phyloP scores from a whole-genome alignment of 2,113 vertebrate species.

The Zapus hudsonius region DNA sequence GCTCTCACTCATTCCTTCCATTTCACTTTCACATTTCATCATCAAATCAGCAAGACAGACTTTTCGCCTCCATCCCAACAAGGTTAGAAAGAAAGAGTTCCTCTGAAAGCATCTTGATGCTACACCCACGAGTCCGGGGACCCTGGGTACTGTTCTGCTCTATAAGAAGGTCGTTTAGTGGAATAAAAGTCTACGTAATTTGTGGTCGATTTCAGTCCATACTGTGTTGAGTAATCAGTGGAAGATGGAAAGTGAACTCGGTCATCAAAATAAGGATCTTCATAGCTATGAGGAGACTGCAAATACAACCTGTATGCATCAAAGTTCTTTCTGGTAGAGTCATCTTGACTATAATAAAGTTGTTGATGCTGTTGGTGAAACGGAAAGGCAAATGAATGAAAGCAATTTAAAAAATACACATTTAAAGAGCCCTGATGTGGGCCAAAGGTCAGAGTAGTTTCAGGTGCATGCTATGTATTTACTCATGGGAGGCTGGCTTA shows the following conservation, averaged over 20 bases:
- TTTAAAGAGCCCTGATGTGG: slow-evolving; percentile 33
- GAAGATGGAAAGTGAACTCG: slow-evolving; percentile 92
- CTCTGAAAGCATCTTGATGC: slow-evolving; percentile 70
- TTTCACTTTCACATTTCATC: slow-evolving; percentile 91
- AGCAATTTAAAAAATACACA: slow-evolving; percentile 39
- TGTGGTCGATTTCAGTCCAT: slow-evolving; percentile 94
- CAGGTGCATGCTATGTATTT: background rate
- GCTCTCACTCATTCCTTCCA: slow-evolving; percentile 88
- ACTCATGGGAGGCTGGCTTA: background rate
- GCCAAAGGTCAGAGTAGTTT: background rate
- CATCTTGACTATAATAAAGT: slow-evolving; percentile 92
- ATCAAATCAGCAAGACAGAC: slow-evolving; percentile 77
- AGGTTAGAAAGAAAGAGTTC: slow-evolving; percentile 84
- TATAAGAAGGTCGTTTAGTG: slow-evolving; percentile 94
- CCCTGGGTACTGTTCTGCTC: slow-evolving; percentile 96
- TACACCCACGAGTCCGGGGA: slow-evolving; percentile 99
- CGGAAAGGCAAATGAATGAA: slow-evolving; percentile 63
- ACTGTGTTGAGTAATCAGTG: slow-evolving; percentile 91
- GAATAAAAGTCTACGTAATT: slow-evolving; percentile 99
- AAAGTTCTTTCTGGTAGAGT: slow-evolving; percentile 92
- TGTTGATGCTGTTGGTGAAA: slow-evolving; percentile 89
- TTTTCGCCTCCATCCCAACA: slow-evolving; percentile 82
- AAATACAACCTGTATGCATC: slow-evolving; percentile 95
- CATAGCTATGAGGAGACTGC: slow-evolving; percentile 95
- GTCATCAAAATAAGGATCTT: slow-evolving; percentile 95